Evolutionary conservation across 2,888 invertebrate species (phyloP).

Genomic region (Reticulitermes lucifugus): DNA sequence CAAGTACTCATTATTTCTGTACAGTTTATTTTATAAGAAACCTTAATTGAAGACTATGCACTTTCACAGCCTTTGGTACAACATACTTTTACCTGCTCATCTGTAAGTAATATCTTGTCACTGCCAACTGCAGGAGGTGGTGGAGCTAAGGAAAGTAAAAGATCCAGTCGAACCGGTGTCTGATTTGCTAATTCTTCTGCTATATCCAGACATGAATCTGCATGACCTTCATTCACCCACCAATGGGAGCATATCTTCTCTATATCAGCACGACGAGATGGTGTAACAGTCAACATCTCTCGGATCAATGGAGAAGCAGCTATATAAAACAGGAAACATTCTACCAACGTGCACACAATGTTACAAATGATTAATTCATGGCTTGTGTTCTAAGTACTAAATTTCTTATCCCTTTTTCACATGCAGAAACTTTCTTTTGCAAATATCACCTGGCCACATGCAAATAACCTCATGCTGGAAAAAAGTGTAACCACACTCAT

Average conservation of each 20-base stretch:
- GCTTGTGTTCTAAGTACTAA: too few relatives aligned
- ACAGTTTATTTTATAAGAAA: too few relatives aligned
- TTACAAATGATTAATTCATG: too few relatives aligned
- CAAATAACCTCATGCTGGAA: too few relatives aligned
- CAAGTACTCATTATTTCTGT: too few relatives aligned
- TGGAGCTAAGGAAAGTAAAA: slow-evolving; percentile 87
- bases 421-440: too few relatives aligned
- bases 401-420: too few relatives aligned
- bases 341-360: too few relatives aligned
- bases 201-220: slow-evolving; percentile 83
- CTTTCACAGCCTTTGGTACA: too few relatives aligned
- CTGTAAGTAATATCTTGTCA: slow-evolving; percentile 75
- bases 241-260: slow-evolving; percentile 95
- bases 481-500: too few relatives aligned
- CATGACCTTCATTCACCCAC: slow-evolving; percentile 95
- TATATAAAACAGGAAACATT: slow-evolving; percentile 62
- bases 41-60: too few relatives aligned
- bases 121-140: slow-evolving; percentile 63
- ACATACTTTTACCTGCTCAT: slow-evolving; percentile 60
- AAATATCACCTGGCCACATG: too few relatives aligned
- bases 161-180: slow-evolving; percentile 89
- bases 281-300: slow-evolving; percentile 94
- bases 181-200: slow-evolving; percentile 91
- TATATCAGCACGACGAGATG: slow-evolving; percentile 89
- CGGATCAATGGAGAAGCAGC: slow-evolving; percentile 94